Conservation (phyloP, 2,113 vertebrate species). For the Delphinapterus leucas region DNA sequence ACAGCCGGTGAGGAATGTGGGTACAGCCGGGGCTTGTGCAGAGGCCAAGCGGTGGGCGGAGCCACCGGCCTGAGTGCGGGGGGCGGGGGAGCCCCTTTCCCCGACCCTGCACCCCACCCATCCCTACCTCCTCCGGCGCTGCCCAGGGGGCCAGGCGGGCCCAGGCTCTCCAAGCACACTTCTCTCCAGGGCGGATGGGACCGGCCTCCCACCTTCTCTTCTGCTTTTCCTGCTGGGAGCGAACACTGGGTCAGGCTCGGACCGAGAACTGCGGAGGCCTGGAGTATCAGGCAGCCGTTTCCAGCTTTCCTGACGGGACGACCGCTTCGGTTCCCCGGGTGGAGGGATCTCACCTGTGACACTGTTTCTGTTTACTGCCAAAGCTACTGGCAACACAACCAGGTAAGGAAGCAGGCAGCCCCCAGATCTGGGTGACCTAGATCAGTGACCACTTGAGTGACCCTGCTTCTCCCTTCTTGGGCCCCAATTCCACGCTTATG, state of each 20-base stretch:
- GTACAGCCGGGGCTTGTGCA: background rate
- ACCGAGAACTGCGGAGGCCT: background rate
- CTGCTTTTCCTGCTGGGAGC: background rate
- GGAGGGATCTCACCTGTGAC: background rate
- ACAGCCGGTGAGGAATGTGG: rapidly evolving
- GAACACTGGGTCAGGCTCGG: background rate
- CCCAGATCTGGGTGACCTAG: background rate
- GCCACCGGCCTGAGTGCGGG: background rate
- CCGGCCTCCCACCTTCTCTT: background rate
- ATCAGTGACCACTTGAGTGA: background rate
- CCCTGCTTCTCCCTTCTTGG: background rate
- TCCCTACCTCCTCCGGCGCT: background rate
- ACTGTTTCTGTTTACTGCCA: background rate
- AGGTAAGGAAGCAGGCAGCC: background rate
- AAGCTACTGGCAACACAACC: rapidly evolving
- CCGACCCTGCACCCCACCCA: rapidly evolving
- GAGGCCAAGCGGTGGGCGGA: background rate
- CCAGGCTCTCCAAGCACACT: background rate
- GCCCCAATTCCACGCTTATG: background rate
- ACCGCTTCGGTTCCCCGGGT: background rate
- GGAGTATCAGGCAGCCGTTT: background rate
- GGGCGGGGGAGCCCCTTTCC: too few relatives aligned
- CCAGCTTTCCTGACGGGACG: background rate
- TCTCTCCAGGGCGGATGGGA: background rate
- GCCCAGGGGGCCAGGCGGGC: background rate